phyloP scores from a whole-genome alignment of 1,140 invertebrate species.

The Drosophila yakuba region DNA sequence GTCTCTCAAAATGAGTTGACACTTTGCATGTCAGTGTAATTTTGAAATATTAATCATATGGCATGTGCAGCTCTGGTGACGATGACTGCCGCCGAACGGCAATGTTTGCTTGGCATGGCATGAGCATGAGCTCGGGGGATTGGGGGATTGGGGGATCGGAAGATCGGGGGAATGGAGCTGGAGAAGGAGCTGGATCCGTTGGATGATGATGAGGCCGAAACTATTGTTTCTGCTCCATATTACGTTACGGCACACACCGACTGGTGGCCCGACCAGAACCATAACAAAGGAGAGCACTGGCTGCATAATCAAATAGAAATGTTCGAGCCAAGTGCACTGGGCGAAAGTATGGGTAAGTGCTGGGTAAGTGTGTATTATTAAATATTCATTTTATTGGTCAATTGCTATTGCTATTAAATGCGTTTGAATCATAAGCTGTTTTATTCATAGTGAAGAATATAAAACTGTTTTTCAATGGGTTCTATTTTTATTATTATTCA shows the following conservation, averaged over 20 bases:
- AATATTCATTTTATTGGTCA: neutral
- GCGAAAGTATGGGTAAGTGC: too few species aligned
- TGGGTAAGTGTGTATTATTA: too few species aligned
- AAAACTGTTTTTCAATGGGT: too few species aligned
- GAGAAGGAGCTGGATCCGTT: slow-evolving; percentile 11
- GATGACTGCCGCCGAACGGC: slow-evolving; percentile 51
- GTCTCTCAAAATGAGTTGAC: slow-evolving; percentile 76
- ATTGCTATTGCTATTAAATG: too few species aligned
- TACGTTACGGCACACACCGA: slow-evolving; percentile 68
- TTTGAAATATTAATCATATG: slow-evolving; percentile 82
- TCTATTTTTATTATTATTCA: too few species aligned
- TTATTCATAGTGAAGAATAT: too few species aligned
- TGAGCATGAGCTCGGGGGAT: slow-evolving; percentile 30
- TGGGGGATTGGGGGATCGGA: neutral
- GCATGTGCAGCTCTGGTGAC: slow-evolving; percentile 58
- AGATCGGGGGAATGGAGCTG: neutral
- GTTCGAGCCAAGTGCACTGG: slow-evolving; percentile 30
- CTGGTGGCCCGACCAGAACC: slow-evolving; percentile 20
- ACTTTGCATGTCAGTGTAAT: slow-evolving; percentile 82
- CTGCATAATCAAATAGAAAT: slow-evolving; percentile 80
- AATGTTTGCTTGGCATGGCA: slow-evolving; percentile 71
- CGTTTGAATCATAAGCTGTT: too few species aligned
- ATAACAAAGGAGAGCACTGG: slow-evolving; percentile 45
- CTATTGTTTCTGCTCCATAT: slow-evolving; percentile 74
- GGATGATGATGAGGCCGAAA: slow-evolving; percentile 53